Evolutionary conservation across 1,140 invertebrate genomes (phyloP), one percentile per base, ranked within the genome.

Genomic region (Euwallacea similis): DNA sequence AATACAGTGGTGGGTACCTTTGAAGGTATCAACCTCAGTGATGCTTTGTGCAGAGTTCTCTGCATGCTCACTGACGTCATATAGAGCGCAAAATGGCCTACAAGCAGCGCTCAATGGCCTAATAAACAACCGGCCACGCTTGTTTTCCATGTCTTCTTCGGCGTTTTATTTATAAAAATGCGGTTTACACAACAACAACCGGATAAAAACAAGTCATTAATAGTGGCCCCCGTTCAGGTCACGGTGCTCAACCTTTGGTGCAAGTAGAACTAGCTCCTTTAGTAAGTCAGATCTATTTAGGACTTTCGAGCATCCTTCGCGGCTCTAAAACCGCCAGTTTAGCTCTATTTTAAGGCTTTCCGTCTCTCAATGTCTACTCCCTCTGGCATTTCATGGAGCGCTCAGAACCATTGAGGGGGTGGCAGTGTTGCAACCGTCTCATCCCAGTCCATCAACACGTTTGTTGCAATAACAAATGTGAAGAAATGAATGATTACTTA

Each of bases 161-260:
- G 15, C 15, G 11, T n/a, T 53, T 53, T 53, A 53, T 9, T 53
- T 53, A 53, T 53, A 53, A 53, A 15, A 53, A 11, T 53, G 15
- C 50, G 21, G 21, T 33, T 53, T 53, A 53, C 50, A 53, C 11
- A 53, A 7, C 15, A 53, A 15, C 50, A 53, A n/a, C 15, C 11
- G 50, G 50, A 53, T 53, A 15, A 53, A 53, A 53, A 53, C 50
- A 53, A 53, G 50, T n/a, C 50, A 53, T 53, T 53, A 53, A 53
- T 15, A 15, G 6, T 53, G 50, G 50, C 50, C 50, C 15, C 21
- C 21, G 50, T 7, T 53, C 11, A 15, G 50, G 50, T 53, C 50
- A 53, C 15, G 50, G 21, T 15, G 50, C 11, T 11, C 11, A 15
- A 53, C 50, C 50, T 53, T 53, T 53, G 11, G 11, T 53, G 50